These are phyloP conservation scores for Furnarius figulus DNA, from an alignment of 2,113 vertebrate genomes.

Conservation along the genomic window DNA sequence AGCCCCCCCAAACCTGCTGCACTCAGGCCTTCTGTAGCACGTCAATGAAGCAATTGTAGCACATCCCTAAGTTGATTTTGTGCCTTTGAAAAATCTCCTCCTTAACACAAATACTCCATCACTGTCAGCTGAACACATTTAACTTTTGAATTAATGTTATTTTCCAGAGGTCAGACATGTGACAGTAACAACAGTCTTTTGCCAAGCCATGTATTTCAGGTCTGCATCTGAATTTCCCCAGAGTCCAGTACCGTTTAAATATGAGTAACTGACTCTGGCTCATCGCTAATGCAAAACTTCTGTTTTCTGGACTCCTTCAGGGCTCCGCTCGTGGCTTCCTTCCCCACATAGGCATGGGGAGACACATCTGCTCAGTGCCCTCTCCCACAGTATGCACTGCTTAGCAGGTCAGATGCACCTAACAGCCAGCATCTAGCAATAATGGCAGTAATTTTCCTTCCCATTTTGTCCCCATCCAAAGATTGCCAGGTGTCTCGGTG, in stretches of 20 bases:
- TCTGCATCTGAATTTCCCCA: slow-evolving; percentile 36
- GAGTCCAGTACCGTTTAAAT: slow-evolving; percentile 2
- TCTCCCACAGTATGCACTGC: not conserved
- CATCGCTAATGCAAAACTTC: slow-evolving; percentile 25
- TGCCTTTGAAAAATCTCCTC: not conserved
- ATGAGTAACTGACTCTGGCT: not conserved
- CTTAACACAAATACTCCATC: slow-evolving; percentile 34
- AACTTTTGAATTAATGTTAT: slow-evolving; percentile 48
- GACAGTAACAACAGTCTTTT: slow-evolving; percentile 31
- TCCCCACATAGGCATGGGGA: not conserved
- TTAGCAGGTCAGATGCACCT: not conserved
- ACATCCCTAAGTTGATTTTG: not conserved
- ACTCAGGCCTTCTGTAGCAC: not conserved
- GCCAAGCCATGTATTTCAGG: slow-evolving; percentile 11
- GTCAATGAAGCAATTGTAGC: not conserved
- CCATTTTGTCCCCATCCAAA: not conserved
- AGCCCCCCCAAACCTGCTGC: not conserved
- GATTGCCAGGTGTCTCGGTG: not conserved
- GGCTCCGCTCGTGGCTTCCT: not conserved
- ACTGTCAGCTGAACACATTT: slow-evolving; percentile 25
- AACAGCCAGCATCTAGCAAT: not conserved
- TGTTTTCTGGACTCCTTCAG: not conserved
- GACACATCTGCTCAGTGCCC: not conserved
- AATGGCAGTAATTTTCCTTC: not conserved
- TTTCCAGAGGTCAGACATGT: slow-evolving; percentile 34